These are phyloP conservation scores for Aplochiton taeniatus DNA, from an alignment of 2,797 vertebrate genomes.

Conservation along the genomic window DNA sequence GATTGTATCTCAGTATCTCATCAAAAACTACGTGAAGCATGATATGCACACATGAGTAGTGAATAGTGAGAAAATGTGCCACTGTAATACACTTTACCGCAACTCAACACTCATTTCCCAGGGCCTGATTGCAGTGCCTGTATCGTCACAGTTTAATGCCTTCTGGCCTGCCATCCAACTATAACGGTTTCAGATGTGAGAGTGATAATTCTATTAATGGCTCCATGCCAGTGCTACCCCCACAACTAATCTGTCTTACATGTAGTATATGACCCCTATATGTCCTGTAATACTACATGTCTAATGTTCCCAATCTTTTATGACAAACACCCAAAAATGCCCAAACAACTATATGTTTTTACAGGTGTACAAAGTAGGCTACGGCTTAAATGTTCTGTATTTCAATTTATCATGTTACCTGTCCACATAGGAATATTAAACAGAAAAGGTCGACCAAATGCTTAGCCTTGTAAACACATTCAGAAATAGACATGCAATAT, in stretches of 20 bases:
- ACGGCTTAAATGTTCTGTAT: too few species aligned
- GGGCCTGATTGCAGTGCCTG: slow-evolving; percentile 14
- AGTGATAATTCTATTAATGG: slow-evolving; percentile 66
- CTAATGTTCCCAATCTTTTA: neutral
- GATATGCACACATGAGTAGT: neutral
- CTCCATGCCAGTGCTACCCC: slow-evolving; percentile 16
- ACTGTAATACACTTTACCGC: slow-evolving; percentile 1
- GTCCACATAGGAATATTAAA: slow-evolving; percentile 15
- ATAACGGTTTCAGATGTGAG: slow-evolving; percentile 46
- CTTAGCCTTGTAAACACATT: slow-evolving; percentile 65
- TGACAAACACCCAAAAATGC: slow-evolving; percentile 5
- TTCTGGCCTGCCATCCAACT: slow-evolving; percentile 35
- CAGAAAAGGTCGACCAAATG: slow-evolving; percentile 60
- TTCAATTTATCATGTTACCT: too few species aligned
- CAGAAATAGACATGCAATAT: slow-evolving; percentile 62
- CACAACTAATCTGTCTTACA: neutral
- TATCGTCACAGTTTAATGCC: slow-evolving; percentile 32
- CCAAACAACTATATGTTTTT: too few species aligned
- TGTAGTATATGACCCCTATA: too few species aligned
- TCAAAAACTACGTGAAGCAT: too few species aligned
- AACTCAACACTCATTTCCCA: slow-evolving; percentile 22
- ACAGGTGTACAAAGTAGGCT: too few species aligned
- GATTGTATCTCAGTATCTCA: slow-evolving; percentile 1
- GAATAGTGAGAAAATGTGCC: neutral
- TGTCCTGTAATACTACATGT: too few species aligned